These are phyloP conservation scores for Sciurus carolinensis DNA, from an alignment of 2,797 vertebrate species.

Conservation along the genomic window DNA sequence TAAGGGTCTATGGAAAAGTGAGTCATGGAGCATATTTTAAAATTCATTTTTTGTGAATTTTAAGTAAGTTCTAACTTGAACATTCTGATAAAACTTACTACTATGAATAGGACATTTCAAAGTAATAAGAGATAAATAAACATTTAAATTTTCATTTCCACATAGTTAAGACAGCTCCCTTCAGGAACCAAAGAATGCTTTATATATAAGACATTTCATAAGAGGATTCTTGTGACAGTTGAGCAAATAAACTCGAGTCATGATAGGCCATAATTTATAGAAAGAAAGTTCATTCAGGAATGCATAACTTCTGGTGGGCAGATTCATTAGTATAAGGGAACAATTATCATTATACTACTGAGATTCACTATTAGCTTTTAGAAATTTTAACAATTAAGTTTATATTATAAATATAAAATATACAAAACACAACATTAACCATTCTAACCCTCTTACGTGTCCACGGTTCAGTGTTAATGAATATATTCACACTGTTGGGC, in stretches of 20 bases:
- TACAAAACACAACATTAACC: background rate
- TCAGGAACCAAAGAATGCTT: background rate
- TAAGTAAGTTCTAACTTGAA: background rate
- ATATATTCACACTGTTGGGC: background rate
- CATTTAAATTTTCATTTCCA: background rate
- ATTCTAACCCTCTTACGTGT: background rate
- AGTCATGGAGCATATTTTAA: background rate
- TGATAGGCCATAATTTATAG: background rate
- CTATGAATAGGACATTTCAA: background rate
- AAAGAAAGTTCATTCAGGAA: background rate
- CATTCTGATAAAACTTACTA: background rate
- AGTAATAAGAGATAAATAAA: background rate
- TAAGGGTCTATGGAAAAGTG: background rate
- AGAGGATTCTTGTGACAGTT: background rate
- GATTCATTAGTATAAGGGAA: background rate
- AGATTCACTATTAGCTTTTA: background rate
- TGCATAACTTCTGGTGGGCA: background rate
- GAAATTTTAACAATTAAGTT: background rate
- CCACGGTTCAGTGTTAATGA: background rate
- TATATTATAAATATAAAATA: conserved; percentile 1
- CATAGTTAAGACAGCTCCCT: background rate
- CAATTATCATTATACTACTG: background rate
- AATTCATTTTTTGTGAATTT: background rate
- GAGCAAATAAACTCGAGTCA: background rate
- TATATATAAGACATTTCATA: background rate